Conservation (phyloP, 2,888 invertebrate species). For the Caenorhabditis sp. region DNA sequence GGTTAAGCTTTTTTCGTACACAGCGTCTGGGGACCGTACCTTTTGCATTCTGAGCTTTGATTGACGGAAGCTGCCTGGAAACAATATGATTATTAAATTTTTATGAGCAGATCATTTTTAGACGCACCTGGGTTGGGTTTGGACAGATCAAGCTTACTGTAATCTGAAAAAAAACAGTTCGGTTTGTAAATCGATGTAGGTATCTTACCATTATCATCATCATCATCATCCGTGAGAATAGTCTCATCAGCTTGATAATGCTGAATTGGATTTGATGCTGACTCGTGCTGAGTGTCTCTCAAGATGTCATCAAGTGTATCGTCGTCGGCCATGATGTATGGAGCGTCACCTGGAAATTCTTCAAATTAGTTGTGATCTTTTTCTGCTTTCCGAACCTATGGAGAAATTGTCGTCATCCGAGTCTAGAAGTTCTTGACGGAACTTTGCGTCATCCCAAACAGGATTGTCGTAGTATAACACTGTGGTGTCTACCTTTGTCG, state of each 20-base stretch:
- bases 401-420: constrained; percentile 53
- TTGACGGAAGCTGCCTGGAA: not conserved
- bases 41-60: not conserved
- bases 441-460: constrained; percentile 62
- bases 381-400: too few species aligned
- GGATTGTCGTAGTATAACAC: constrained; percentile 57
- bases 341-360: constrained; percentile 32
- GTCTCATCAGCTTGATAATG: constrained; percentile 50
- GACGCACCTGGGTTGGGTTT: not conserved
- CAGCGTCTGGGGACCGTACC: constrained; percentile 13
- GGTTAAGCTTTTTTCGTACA: constrained; percentile 33
- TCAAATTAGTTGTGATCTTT: too few species aligned
- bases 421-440: constrained; percentile 55
- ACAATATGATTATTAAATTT: not conserved
- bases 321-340: constrained; percentile 48
- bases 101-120: too few species aligned
- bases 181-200: too few species aligned
- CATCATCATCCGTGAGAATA: constrained; percentile 49
- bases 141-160: constrained; percentile 33
- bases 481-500: constrained; percentile 50
- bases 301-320: constrained; percentile 49
- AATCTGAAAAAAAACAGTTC: constrained; percentile 33
- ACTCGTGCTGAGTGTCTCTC: constrained; percentile 40
- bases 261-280: constrained; percentile 35
- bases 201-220: constrained; percentile 20